Conservation (phyloP, 2,888 invertebrate species). For the Eupithecia tripunctaria region DNA sequence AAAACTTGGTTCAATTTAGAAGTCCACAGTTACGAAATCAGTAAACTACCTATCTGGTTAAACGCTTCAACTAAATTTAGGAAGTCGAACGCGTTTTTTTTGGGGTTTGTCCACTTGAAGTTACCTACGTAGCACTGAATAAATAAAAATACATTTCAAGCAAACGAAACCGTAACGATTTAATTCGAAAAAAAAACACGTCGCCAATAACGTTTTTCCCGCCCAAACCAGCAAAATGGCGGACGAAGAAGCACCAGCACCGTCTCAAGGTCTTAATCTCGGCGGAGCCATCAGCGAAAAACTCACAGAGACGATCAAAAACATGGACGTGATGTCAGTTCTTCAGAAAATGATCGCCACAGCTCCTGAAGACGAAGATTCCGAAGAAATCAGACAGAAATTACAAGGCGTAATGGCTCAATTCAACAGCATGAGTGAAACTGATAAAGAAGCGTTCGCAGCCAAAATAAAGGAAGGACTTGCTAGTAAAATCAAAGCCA, state of each 20-base stretch:
- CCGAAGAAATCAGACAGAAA: slow-evolving; percentile 61
- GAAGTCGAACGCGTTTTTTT: no score
- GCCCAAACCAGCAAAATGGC: slow-evolving; percentile 53
- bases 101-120: no score
- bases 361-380: slow-evolving; percentile 64
- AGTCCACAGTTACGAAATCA: no score
- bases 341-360: slow-evolving; percentile 66
- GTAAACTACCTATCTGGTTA: no score
- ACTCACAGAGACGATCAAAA: slow-evolving; percentile 65
- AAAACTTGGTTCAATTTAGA: no score
- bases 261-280: slow-evolving; percentile 50
- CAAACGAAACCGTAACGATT: slow-evolving; percentile 16
- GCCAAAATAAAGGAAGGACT: slow-evolving; percentile 68
- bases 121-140: no score
- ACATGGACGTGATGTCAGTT: slow-evolving; percentile 66
- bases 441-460: slow-evolving; percentile 66
- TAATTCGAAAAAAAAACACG: neutral
- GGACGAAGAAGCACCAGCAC: slow-evolving; percentile 41
- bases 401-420: slow-evolving; percentile 61
- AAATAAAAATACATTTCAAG: slow-evolving; percentile 6
- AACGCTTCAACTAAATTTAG: no score
- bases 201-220: slow-evolving; percentile 32
- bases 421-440: slow-evolving; percentile 61
- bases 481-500: slow-evolving; percentile 59
- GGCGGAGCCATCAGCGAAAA: slow-evolving; percentile 64